A percentile compares a stretch with the other conserved stretches of the same genome.
Conservation (phyloP, 2,888 invertebrate genomes). For the Diarsia dahlii region DNA sequence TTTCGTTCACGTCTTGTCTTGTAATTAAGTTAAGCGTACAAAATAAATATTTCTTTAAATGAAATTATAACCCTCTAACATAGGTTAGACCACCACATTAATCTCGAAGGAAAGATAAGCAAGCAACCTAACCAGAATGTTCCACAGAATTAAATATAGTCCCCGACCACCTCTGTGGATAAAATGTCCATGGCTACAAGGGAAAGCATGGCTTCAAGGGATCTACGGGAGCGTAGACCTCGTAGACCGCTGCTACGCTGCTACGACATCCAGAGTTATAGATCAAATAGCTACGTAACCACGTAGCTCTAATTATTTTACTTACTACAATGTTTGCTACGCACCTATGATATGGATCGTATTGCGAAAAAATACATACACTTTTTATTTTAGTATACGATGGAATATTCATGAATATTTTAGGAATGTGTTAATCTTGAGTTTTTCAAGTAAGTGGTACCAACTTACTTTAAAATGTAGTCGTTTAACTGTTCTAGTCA, state of each 20-base stretch:
- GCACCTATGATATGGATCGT: background rate
- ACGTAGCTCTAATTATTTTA: conserved; percentile 23
- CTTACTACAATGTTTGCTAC: conserved; percentile 18
- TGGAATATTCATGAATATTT: background rate
- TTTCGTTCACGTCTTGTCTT: background rate
- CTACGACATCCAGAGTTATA: conserved; percentile 33
- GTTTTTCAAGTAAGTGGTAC: background rate
- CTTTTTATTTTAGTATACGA: background rate
- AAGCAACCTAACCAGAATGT: conserved; percentile 1
- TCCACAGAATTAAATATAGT: conserved; percentile 9
- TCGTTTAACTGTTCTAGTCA: background rate
- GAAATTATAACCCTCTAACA: background rate
- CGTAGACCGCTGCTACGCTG: conserved; percentile 43
- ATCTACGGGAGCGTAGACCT: conserved; percentile 51
- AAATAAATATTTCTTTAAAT: background rate
- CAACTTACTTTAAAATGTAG: background rate
- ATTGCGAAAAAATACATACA: background rate
- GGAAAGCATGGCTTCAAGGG: background rate
- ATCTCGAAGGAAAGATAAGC: background rate
- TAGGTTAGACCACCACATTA: background rate
- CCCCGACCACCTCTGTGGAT: background rate
- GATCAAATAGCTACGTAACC: conserved; percentile 31
- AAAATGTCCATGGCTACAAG: background rate
- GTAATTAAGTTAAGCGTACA: background rate
- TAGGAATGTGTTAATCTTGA: background rate